These are phyloP conservation scores for Drosophila gaucha DNA, from an alignment of 2,888 invertebrate genomes.

Conservation along the genomic window DNA sequence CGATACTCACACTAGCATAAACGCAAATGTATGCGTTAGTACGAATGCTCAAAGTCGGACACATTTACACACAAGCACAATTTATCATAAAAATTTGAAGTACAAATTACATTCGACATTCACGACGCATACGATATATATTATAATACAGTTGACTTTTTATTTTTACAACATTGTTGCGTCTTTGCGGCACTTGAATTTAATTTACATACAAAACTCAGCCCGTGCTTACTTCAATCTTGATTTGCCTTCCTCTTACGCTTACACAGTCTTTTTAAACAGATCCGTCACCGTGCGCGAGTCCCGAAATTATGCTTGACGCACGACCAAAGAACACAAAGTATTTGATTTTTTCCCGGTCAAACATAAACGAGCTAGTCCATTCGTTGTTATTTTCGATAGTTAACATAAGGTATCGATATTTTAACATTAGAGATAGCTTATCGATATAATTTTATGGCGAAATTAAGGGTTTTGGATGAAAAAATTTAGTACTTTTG, in stretches of 20 bases:
- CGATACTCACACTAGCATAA: slow-evolving; percentile 56
- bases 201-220: slow-evolving; percentile 25
- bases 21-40: slow-evolving; percentile 32
- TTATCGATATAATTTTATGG: background rate
- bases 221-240: slow-evolving; percentile 20
- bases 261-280: slow-evolving; percentile 8
- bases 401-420: slow-evolving; percentile 16
- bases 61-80: slow-evolving; percentile 48
- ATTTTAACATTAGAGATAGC: slow-evolving; percentile 1
- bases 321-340: slow-evolving; percentile 29
- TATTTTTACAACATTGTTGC: slow-evolving; percentile 41
- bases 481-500: too few species aligned
- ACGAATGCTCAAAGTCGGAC: slow-evolving; percentile 42
- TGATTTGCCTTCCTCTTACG: slow-evolving; percentile 8
- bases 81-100: slow-evolving; percentile 48
- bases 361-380: slow-evolving; percentile 29
- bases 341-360: slow-evolving; percentile 68
- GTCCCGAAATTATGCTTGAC: slow-evolving; percentile 44
- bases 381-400: slow-evolving; percentile 15
- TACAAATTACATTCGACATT: slow-evolving; percentile 45
- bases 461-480: background rate
- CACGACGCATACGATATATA: slow-evolving; percentile 39
- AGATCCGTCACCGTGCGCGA: slow-evolving; percentile 26
- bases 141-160: slow-evolving; percentile 49
- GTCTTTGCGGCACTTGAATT: slow-evolving; percentile 36